Evolutionary conservation across 2,797 vertebrate species (phyloP), one percentile per base, ranked within the genome.

Genomic region (Myotis myotis): DNA sequence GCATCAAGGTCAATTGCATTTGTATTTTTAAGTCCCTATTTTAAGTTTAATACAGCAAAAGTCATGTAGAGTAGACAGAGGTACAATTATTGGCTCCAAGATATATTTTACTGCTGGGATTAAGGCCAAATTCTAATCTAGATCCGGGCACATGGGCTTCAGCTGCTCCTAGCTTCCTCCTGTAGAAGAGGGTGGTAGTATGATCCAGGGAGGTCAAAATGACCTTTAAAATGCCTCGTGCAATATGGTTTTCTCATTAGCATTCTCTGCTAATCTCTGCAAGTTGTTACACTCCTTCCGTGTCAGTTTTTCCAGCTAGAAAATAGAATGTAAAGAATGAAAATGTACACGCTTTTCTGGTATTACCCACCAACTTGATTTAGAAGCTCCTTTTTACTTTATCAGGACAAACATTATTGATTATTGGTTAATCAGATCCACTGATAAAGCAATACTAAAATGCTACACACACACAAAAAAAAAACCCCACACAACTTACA

Each of bases 271-370:
- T 13, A 12, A 16, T 89, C 28, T 66, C 22, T 55, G 23, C 36
- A 93, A 82, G 28, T 76, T 85, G 30, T n/a, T 85, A 5, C 75
- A 41, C 23, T 87, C 19, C 82, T 79, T 86, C 47, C 30, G 47
- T 57, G 2, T 81, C 68, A 20, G 7, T 23, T 91, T 80, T 93
- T 89, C 66, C 22, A 93, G 25, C 5, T 87, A 76, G 22, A 82
- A 93, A 94, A 75, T 88, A 10, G 13, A 92, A 93, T 92, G 75
- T 62, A 83, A 75, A 13, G 7, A 60, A 72, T 15, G 68, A 86
- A 92, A 90, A 85, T 6, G 72, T 92, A 72, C 89, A 53, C 5
- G 30, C 5, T 22, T 91, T 89, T 78, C 70, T 75, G 9, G 2
- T 92, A 84, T 68, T 96, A 82, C 9, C 12, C 17, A 49, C 12